phyloP scores from a whole-genome alignment of 1,140 invertebrate species.

The Hermatobates lingyangjiaoensis region DNA sequence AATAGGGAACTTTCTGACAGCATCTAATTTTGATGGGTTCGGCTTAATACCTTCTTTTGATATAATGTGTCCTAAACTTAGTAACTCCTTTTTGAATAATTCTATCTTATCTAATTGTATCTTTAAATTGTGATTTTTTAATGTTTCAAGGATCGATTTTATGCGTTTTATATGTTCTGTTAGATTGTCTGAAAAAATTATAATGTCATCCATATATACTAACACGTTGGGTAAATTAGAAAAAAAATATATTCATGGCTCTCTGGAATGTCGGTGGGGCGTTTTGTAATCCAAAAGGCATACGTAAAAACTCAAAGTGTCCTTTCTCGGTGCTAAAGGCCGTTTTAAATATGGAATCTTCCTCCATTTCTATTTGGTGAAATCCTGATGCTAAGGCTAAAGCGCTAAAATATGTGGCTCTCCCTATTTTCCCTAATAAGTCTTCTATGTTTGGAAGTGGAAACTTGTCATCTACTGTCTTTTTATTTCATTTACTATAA shows the following conservation, averaged over 20 bases:
- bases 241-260: slow-evolving; percentile 20
- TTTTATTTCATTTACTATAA: slow-evolving; percentile 14
- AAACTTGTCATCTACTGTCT: slow-evolving; percentile 22
- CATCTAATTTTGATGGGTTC: slow-evolving; percentile 20
- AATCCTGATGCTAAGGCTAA: slow-evolving; percentile 25
- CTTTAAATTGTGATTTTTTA: slow-evolving; percentile 12
- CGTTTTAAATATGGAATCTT: slow-evolving; percentile 12
- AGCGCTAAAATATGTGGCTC: slow-evolving; percentile 23
- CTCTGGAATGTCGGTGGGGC: slow-evolving; percentile 9
- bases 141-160: slow-evolving; percentile 14
- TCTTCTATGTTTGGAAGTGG: slow-evolving; percentile 28
- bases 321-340: slow-evolving; percentile 14
- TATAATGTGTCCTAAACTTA: slow-evolving; percentile 22
- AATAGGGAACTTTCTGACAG: slow-evolving; percentile 17
- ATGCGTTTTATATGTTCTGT: slow-evolving; percentile 21
- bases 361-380: slow-evolving; percentile 21
- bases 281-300: slow-evolving; percentile 12
- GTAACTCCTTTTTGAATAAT: slow-evolving; percentile 19
- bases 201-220: slow-evolving; percentile 28
- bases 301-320: slow-evolving; percentile 13
- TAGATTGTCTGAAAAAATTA: slow-evolving; percentile 21
- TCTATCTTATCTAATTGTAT: slow-evolving; percentile 16
- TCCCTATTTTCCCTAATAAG: slow-evolving; percentile 20
- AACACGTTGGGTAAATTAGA: slow-evolving; percentile 2
- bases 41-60: slow-evolving; percentile 19